Evolutionary conservation across 2,888 invertebrate species (phyloP), one percentile per base, ranked within the genome.

Genomic region (Phalera bucephala): DNA sequence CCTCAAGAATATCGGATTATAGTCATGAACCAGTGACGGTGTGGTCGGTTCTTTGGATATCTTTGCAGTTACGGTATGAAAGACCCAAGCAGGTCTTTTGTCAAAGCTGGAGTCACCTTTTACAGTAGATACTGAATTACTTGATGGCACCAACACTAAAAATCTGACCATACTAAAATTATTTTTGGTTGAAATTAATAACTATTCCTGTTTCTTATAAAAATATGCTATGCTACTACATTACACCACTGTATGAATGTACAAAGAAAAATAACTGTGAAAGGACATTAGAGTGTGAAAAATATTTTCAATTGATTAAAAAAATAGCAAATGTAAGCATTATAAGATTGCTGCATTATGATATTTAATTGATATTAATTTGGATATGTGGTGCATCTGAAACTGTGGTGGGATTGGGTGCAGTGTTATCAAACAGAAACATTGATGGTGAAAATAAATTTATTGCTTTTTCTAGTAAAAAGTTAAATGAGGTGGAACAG

Each of bases 191-290:
- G 20, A 20, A 7, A 6, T 12, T n/a, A 26, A 26, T 26, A 13
- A 26, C 8, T 47, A 23, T 36, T 25, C 11, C 1, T 10, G 19
- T 27, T 33, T 36, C 5, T 13, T 26, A 26, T 5, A 12, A 13
- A 13, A 26, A 2, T 5, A 13, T 4, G 14, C 26, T 7, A 3
- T 6, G 1, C 2, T 13, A 5, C 3, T 14, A 7, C n/a, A n/a
- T n/a, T n/a, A 1, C 1, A 2, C 26, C 26, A 26, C 8, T 26
- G n/a, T 13, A 13, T 14, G 14, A 26, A 3, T 26, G 13, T 26
- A 13, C 13, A 13, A 12, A 26, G 9, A 14, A n/a, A 13, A 13
- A 26, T n/a, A 26, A 26, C 12, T 26, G 12, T 13, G 8, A 7
- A 5, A 13, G 26, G 26, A 8, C 26, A n/a, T 1, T 2, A 2